Base-by-base conservation (phyloP, 2,888 invertebrate species). In the Apamea anceps region DNA sequence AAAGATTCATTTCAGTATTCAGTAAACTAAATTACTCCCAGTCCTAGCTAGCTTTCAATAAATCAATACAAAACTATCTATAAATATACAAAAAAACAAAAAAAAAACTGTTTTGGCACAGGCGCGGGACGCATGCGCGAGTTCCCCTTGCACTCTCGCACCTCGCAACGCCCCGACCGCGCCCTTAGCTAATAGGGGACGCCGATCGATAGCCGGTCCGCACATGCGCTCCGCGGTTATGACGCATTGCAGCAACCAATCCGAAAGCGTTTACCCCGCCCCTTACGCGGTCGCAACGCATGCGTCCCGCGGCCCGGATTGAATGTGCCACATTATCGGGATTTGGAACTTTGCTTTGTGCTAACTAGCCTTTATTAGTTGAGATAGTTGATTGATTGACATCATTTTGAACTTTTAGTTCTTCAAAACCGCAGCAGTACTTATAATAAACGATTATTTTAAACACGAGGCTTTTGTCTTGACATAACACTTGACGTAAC, bases 191-290 rank as follows among this genome's bases (percentile, higher is more conserved):
- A 42, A 3, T 25, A 54, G 8, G 60, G 15, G 68, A n/a, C 32
- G 54, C n/a, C 73, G 76, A 86, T 86, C 84, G 76, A 86, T 85
- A 65, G 37, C 57, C 28, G 1, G 12, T 63, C 37, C 65, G 75
- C 83, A 60, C 85, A 78, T 82, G 86, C 78, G 86, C 18, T 72
- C 63, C 51, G 66, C 51, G 37, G 60, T 18, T 5, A 37, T 72
- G 72, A 21, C 65, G 18, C 5, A 8, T 6, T 42, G 60, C 42
- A 10, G 42, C 51, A 48, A 6, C 67, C 72, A 72, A 68, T 62
- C 67, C n/a, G 57, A 15, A 45, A 57, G 32, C 71, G 63, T 51
- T n/a, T 6, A 66, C 65, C 70, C 28, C 75, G 71, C 84, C 75
- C 51, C n/a, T 25, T 60, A 60, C 37, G 73, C 67, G 51, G 13